phyloP scores from a whole-genome alignment of 2,888 invertebrate species.

The Yponomeuta malinellus region DNA sequence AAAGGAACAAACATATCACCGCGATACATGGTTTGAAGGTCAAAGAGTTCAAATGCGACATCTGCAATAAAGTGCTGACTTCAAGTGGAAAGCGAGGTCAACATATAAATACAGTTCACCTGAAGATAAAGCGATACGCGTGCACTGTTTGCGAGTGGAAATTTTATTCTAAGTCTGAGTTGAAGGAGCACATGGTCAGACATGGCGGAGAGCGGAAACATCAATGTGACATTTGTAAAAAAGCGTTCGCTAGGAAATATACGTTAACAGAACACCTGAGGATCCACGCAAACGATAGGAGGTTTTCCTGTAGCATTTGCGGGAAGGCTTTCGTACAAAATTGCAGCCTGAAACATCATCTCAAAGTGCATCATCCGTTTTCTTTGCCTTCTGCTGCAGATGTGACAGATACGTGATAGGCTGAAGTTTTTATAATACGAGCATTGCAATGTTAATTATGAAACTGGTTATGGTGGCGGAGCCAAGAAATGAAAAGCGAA shows the following conservation, averaged over 20 bases:
- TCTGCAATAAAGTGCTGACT: conserved; percentile 58
- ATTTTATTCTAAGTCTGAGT: conserved; percentile 69
- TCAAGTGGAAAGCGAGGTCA: conserved; percentile 55
- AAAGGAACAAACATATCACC: conserved; percentile 59
- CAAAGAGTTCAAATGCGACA: conserved; percentile 58
- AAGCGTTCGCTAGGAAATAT: conserved; percentile 64
- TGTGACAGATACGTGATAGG: conserved; percentile 18
- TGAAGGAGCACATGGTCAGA: conserved; percentile 72
- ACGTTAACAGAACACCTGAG: conserved; percentile 61
- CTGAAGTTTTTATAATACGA: neutral
- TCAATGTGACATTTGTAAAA: conserved; percentile 66
- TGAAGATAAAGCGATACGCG: conserved; percentile 57
- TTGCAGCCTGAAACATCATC: conserved; percentile 58
- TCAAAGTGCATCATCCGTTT: conserved; percentile 52
- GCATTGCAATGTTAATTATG: neutral
- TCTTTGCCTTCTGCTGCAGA: conserved; percentile 17
- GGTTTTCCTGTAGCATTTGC: conserved; percentile 54
- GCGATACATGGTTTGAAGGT: conserved; percentile 52
- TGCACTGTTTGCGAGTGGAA: conserved; percentile 72
- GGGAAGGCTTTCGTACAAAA: conserved; percentile 59
- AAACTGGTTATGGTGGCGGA: neutral
- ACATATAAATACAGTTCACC: conserved; percentile 57
- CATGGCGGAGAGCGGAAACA: conserved; percentile 70
- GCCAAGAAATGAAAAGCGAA: neutral
- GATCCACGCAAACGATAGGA: conserved; percentile 58